Base-by-base conservation (phyloP, 2,888 invertebrate species). In the Biston stratarius region DNA sequence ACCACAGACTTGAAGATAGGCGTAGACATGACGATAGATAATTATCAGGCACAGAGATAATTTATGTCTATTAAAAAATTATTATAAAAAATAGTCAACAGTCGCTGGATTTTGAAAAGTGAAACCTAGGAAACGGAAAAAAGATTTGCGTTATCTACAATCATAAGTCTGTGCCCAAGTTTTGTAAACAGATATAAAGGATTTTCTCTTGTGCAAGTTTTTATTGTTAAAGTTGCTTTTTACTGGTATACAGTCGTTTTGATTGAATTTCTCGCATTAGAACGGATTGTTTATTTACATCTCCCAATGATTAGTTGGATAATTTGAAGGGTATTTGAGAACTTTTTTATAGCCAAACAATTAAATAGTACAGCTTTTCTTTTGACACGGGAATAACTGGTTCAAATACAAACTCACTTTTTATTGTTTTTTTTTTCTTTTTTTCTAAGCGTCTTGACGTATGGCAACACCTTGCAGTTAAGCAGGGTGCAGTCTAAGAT, bases 111-210 rank as follows among this genome's bases (percentile, higher is more conserved):
- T 24, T 24, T 24, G 24, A 24, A 24, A 2, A n/a, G n/a, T n/a
- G n/a, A 36, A 38, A 8, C 38, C 6, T 38, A 38, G 38, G 24
- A 24, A 38, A 38, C 6, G n/a, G 15, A 33, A 49, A 15, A 6
- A 11, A 5, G 11, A 10, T 7, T 45, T 45, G 34, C 36, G 8
- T 57, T 15, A 1, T 47, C 57, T 57, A 57, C 10, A 6, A 6
- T n/a, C 34, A 10, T 33, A 11, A 33, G 42, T 59, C 59, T 49
- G 5, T 49, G 59, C 24, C 11, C 12, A 78, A 77, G 71, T 76
- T 78, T 82, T 81, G 74, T 78, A 77, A 82, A 78, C 72, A 76
- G 75, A 74, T 70, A 82, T 77, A 80, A 81, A 74, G 75, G 77
- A 73, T 73, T 74, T 71, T 71, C 64, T 63, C 63, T 60, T 67